phyloP scores from a whole-genome alignment of 2,113 vertebrate genomes.

The Corvus hawaiiensis region DNA sequence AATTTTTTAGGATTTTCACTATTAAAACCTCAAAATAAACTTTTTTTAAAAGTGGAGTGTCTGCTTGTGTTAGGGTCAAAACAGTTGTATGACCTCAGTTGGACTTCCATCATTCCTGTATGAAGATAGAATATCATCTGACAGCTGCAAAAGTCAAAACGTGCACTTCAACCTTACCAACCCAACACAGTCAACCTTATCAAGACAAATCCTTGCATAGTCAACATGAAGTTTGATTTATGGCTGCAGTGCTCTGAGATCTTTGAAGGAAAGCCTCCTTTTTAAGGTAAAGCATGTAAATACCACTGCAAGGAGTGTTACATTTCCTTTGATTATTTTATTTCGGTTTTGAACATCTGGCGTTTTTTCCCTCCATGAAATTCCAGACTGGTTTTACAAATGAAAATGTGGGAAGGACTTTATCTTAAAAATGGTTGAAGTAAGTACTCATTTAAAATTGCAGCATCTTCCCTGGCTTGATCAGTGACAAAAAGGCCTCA shows the following conservation, averaged over 20 bases:
- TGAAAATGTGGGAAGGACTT: not conserved
- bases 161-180: not conserved
- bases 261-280: not conserved
- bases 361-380: not conserved
- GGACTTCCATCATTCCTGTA: not conserved
- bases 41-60: not conserved
- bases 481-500: not conserved
- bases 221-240: not conserved
- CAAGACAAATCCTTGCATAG: not conserved
- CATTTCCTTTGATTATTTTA: not conserved
- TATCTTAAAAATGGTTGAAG: not conserved
- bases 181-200: not conserved
- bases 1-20: not conserved
- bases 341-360: not conserved
- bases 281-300: not conserved
- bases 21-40: not conserved
- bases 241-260: not conserved
- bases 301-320: not conserved
- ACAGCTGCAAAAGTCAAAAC: slow-evolving; percentile 9
- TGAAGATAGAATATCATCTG: not conserved
- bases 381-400: not conserved
- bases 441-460: not conserved
- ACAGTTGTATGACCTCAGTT: not conserved
- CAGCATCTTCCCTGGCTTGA: not conserved
- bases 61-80: not conserved